Percentiles rank a stretch among this genome's conserved stretches.
Conservation (phyloP, 2,113 vertebrate genomes). For the Mesitornis unicolor region DNA sequence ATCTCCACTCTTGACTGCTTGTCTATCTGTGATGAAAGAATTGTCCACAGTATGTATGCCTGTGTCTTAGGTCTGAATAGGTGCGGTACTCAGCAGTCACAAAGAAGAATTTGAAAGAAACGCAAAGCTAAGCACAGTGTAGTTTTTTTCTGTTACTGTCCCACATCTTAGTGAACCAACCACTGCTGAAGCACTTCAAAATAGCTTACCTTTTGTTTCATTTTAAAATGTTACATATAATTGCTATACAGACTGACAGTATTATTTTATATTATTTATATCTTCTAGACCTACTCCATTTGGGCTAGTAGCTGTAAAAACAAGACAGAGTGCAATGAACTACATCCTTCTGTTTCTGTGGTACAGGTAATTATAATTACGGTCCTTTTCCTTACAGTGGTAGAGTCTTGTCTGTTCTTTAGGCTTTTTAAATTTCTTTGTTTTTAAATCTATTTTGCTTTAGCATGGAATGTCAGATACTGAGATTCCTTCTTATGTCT, state of each 20-base stretch:
- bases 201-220: neutral
- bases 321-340: conserved; percentile 93
- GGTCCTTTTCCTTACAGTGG: neutral
- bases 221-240: neutral
- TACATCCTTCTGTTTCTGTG: conserved; percentile 94
- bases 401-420: neutral
- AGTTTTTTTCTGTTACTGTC: neutral
- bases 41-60: neutral
- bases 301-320: conserved; percentile 98
- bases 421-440: neutral
- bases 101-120: neutral
- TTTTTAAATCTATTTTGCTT: neutral
- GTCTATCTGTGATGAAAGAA: neutral
- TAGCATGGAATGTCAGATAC: neutral
- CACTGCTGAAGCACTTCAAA: neutral
- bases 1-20: neutral
- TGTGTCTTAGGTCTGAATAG: neutral
- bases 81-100: neutral
- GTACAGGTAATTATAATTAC: conserved; percentile 85
- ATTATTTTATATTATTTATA: neutral
- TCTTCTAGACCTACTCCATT: conserved; percentile 89
- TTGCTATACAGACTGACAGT: neutral
- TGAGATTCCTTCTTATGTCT: neutral
- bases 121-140: neutral
- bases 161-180: neutral